Percentiles rank a stretch among this genome's conserved stretches.
phyloP scores from a whole-genome alignment of 2,888 invertebrate genomes.

The Lasioglossum pauxillum region DNA sequence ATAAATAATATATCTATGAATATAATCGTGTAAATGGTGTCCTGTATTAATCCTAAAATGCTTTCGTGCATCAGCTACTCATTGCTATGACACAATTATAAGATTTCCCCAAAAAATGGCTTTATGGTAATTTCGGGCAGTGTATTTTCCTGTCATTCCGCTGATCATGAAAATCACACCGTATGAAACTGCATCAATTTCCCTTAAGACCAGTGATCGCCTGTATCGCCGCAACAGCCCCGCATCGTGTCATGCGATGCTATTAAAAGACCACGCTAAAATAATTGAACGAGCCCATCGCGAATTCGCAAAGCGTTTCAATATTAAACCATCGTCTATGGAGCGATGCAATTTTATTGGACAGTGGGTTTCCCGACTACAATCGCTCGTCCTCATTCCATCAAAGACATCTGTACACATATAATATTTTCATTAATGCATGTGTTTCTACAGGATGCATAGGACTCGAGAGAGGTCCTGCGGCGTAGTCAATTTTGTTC shows the following conservation, averaged over 20 bases:
- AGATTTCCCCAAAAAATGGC: no score
- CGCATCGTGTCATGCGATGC: background rate
- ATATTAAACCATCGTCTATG: background rate
- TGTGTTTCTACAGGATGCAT: background rate
- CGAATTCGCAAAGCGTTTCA: background rate
- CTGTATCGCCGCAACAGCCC: background rate
- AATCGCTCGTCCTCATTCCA: background rate
- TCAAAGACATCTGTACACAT: background rate
- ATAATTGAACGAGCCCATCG: background rate
- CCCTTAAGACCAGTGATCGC: background rate
- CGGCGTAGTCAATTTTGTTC: background rate
- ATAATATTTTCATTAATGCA: background rate
- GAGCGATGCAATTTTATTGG: background rate
- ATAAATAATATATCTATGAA: no score
- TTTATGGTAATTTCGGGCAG: no score
- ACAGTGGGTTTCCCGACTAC: background rate
- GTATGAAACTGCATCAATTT: no score
- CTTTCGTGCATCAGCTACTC: no score
- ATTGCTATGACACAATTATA: no score
- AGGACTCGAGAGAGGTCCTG: background rate
- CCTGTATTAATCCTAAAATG: no score
- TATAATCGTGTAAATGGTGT: no score
- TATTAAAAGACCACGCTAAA: background rate
- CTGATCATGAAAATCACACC: background rate
- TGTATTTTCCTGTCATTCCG: background rate